Percentiles rank a stretch among this genome's conserved stretches.
These are phyloP conservation scores for Polypterus bichir DNA, from an alignment of 2,113 vertebrate species.

Conservation along the genomic window DNA sequence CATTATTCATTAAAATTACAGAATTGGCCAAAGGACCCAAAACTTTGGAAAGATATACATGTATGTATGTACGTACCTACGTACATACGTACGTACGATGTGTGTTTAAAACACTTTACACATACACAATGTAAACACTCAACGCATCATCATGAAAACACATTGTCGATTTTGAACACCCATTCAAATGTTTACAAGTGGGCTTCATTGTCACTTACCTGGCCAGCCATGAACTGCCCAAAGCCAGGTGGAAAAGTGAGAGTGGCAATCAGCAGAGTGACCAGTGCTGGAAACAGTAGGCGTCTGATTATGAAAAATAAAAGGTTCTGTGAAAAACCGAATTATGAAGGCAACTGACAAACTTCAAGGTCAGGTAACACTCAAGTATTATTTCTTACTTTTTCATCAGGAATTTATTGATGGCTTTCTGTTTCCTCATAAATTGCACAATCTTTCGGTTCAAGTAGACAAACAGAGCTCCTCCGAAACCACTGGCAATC, in stretches of 20 bases:
- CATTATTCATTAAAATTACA: too few relatives aligned
- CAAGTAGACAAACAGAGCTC: conserved; percentile 85
- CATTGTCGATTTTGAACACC: not conserved
- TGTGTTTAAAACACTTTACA: too few relatives aligned
- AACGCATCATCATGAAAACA: too few relatives aligned
- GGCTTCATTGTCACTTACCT: conserved; percentile 45
- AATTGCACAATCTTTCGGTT: conserved; percentile 93
- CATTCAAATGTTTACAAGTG: not conserved
- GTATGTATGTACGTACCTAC: too few relatives aligned
- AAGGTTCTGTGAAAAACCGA: too few relatives aligned
- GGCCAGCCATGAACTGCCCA: conserved; percentile 95
- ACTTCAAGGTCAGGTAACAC: too few relatives aligned
- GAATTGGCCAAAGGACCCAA: too few relatives aligned
- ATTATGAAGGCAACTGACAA: too few relatives aligned
- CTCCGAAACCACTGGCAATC: conserved; percentile 87
- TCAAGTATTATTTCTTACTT: conserved; percentile 59
- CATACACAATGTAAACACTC: too few relatives aligned
- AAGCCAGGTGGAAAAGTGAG: conserved; percentile 89
- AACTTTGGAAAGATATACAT: too few relatives aligned
- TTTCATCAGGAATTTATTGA: conserved; percentile 97
- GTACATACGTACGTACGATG: too few relatives aligned
- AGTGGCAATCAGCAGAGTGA: conserved; percentile 79
- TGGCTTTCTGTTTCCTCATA: conserved; percentile 91
- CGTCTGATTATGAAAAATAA: conserved; percentile 44
- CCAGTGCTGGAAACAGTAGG: conserved; percentile 80